Percentiles rank a stretch among this genome's conserved stretches.
Conservation (phyloP, 2,113 vertebrate genomes). For the Salvelinus fontinalis region DNA sequence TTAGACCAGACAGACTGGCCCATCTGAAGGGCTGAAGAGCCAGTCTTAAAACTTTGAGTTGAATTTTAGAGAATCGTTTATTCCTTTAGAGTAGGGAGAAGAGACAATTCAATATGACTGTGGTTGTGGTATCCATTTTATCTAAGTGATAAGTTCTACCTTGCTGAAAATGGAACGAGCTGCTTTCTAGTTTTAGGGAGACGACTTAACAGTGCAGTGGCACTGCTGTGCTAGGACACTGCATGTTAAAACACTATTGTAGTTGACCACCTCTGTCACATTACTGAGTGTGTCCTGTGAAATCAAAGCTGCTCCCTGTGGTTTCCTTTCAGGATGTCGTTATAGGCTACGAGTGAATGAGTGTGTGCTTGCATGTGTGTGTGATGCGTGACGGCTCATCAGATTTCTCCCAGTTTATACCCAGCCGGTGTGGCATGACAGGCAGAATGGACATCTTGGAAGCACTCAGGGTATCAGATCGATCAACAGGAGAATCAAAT, state of each 20-base stretch:
- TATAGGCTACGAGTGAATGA: conserved; percentile 43
- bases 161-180: neutral
- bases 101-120: neutral
- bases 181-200: neutral
- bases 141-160: neutral
- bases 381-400: conserved; percentile 66
- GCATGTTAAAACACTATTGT: conserved; percentile 50
- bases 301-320: conserved; percentile 67
- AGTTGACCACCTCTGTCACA: conserved; percentile 67
- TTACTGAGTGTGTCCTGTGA: conserved; percentile 71
- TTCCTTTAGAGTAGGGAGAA: neutral
- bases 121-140: neutral
- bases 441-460: conserved; percentile 73
- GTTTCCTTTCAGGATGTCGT: conserved; percentile 81
- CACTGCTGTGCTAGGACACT: no score
- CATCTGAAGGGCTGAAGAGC: no score
- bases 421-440: conserved; percentile 59
- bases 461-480: conserved; percentile 71
- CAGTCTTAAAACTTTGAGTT: neutral
- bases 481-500: conserved; percentile 80
- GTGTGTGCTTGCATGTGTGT: conserved; percentile 30
- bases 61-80: neutral
- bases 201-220: conserved; percentile 21
- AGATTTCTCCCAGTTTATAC: conserved; percentile 69
- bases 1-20: no score